Base-by-base conservation (phyloP, 1,140 invertebrate species). In the Contarinia nasturtii region DNA sequence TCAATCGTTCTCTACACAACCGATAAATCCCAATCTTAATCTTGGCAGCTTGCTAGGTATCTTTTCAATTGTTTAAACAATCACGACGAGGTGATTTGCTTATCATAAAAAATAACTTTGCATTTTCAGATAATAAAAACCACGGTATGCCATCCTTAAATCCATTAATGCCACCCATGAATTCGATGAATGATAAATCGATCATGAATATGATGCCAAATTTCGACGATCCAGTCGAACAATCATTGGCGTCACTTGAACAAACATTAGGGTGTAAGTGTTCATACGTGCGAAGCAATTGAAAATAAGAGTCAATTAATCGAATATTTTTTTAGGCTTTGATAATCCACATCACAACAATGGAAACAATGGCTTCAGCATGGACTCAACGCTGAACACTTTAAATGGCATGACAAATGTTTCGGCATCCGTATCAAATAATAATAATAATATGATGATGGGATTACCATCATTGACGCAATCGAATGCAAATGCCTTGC, bases 201-300 rank as follows among this genome's bases (percentile, higher is more conserved):
- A 14, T 43, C 50, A 49, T 54, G 45, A 55, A 63, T 20, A 56
- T 43, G 18, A 18, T 44, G 22, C 43, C 43, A 44, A 44, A 44
- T 33, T 44, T n/a, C 56, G 59, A 67, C 40, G 76, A 79, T 58
- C 75, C 75, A n/a, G 66, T 78, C 50, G 76, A 78, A 57, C 69
- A 76, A 51, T 76, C 75, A 21, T 63, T 79, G 46, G 75, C 75
- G 34, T 76, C 70, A 49, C 56, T 79, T 15, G 76, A 79, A 59
- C 69, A 79, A 59, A 54, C 20, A 52, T 58, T 2, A 51, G 52
- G 7, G 53, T 61, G 44, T 59, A 27, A 27, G 27, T 27, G 3
- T 27, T 27, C 27, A 27, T 5, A 27, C 10, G 3, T 27, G 27
- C 27, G 27, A 27, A 27, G 4, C 4, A 27, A 27, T 27, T 27